These are phyloP conservation scores for Conus ventricosus DNA, from an alignment of 1,140 invertebrate species.

Conservation along the genomic window DNA sequence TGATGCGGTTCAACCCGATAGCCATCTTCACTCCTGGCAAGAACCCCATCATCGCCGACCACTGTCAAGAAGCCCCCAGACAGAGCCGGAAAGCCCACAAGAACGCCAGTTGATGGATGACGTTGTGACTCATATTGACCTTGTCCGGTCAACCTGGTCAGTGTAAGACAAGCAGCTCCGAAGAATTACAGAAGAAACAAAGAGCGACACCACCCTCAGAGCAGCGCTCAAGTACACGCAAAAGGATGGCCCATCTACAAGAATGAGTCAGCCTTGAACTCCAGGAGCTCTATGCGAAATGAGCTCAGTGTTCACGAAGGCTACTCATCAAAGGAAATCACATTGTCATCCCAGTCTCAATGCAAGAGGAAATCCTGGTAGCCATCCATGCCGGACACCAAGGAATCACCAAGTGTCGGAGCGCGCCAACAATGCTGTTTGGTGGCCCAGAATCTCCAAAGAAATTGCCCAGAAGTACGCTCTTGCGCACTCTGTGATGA, in stretches of 20 bases:
- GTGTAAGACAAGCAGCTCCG: neutral
- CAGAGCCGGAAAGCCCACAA: neutral
- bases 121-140: neutral
- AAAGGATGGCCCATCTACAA: neutral
- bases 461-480: neutral
- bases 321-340: neutral
- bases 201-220: neutral
- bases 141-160: neutral
- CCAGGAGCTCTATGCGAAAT: neutral
- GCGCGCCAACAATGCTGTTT: too few species aligned
- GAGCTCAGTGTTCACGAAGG: neutral
- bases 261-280: neutral
- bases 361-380: too few species aligned
- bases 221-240: neutral
- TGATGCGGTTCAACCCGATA: slow-evolving; percentile 4
- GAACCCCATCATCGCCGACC: neutral
- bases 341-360: too few species aligned
- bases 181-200: neutral
- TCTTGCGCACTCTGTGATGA: neutral
- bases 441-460: neutral
- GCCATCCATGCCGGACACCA: too few species aligned
- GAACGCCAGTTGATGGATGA: neutral
- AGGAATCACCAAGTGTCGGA: too few species aligned
- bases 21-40: neutral
- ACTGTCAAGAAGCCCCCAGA: neutral